Percentiles rank a stretch among this genome's conserved stretches.
Conservation (phyloP, 1,140 invertebrate genomes). For the Hylaeus anthracinus region DNA sequence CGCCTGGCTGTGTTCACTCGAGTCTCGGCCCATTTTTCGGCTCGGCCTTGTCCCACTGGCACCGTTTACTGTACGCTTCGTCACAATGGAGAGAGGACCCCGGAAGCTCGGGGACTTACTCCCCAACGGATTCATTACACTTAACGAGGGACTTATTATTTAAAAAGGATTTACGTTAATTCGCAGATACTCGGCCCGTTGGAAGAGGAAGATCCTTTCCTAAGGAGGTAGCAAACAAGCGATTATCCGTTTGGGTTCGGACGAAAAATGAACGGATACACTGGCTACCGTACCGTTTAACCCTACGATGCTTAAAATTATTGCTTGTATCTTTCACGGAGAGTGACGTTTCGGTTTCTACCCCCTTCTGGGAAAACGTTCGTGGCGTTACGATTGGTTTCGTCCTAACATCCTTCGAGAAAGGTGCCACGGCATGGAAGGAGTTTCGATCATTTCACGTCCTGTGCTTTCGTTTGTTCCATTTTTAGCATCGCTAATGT, state of each 20-base stretch:
- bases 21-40: slow-evolving; percentile 39
- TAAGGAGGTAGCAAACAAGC: slow-evolving; percentile 60
- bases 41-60: slow-evolving; percentile 7
- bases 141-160: slow-evolving; percentile 73
- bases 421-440: too few relatives aligned
- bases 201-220: not conserved
- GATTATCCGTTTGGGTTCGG: slow-evolving; percentile 65
- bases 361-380: too few relatives aligned
- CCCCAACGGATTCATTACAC: slow-evolving; percentile 67
- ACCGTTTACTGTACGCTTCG: slow-evolving; percentile 4
- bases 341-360: too few relatives aligned
- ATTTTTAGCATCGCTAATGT: too few relatives aligned
- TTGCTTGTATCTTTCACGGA: too few relatives aligned
- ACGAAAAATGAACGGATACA: slow-evolving; percentile 11
- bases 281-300: slow-evolving; percentile 21
- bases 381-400: too few relatives aligned
- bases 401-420: too few relatives aligned
- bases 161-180: slow-evolving; percentile 73
- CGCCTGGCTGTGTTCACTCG: slow-evolving; percentile 23
- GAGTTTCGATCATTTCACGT: too few relatives aligned
- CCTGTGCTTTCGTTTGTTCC: too few relatives aligned
- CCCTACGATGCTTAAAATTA: not conserved
- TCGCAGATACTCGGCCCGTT: slow-evolving; percentile 48
- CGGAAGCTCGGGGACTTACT: not conserved
- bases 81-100: not conserved